Evolutionary conservation across 2,888 invertebrate species (phyloP), one percentile per base, ranked within the genome.

Genomic region (Dolichomitus sp.): DNA sequence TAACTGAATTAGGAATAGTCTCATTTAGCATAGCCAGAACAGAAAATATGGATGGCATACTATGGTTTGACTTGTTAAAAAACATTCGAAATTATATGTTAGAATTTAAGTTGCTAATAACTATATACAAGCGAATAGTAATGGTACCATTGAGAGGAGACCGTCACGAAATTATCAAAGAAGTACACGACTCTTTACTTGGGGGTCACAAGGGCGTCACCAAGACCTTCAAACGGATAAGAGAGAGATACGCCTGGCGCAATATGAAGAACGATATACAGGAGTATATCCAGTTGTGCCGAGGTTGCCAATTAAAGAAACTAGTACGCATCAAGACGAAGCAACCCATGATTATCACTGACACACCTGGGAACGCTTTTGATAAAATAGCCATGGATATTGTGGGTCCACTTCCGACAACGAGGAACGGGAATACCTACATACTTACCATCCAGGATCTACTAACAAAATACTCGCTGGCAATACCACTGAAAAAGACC

Each of bases 361-460:
- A 84, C 30, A 82, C 84, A 2, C 73, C 77, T 5, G 45, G 63
- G 0, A 57, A 17, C 4, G 84, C 77, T 2, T 82, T 82, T 27
- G 83, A 84, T 23, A 75, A 84, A 61, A 63, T 79, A 5, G 66
- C 84, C 0, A 45, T 85, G 23, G 86, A 87, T 42, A 78, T 84
- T 2, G 82, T 87, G 3, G 87, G 86, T 0, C 86, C 84, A 0
- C 27, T 87, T 4, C 77, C 80, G 2, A 37, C 30, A 0, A 84
- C 83, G 14, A 42, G 6, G 17, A 63, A 17, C 2, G 82, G 82
- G 1, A 87, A 86, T 40, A 69, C 73, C 14, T 84, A 86, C 33
- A 81, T 84, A 7, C 42, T 82, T 9, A 84, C 82, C 0, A 76
- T 85, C 9, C 83, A 83, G 17, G 80, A 82, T 14, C 45, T 77